A percentile compares a stretch with the other conserved stretches of the same genome.
phyloP scores from a whole-genome alignment of 2,888 invertebrate genomes.

The Drosophila nr. perissopoda region DNA sequence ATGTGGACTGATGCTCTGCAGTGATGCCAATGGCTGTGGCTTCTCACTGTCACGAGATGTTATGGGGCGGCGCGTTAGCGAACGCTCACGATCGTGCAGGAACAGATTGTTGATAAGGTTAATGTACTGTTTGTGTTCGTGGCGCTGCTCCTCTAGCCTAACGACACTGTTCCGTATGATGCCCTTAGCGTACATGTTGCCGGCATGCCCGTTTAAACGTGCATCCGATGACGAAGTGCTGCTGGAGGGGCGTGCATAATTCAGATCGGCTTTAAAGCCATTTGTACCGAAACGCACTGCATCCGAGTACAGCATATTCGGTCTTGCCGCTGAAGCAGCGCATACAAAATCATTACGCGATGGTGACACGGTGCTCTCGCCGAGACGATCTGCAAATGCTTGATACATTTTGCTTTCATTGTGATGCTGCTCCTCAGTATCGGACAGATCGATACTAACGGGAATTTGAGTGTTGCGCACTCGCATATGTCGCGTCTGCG shows the following conservation, averaged over 20 bases:
- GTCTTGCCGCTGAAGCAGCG: conserved; percentile 10
- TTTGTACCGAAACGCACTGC: conserved; percentile 64
- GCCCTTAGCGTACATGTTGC: conserved; percentile 10
- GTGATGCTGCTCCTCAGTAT: conserved; percentile 75
- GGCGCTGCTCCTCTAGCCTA: conserved; percentile 34
- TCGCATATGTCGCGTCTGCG: conserved; percentile 60
- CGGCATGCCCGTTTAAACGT: conserved; percentile 33
- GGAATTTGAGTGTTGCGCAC: conserved; percentile 45
- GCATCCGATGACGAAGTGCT: conserved; percentile 42
- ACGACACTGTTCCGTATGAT: conserved; percentile 35
- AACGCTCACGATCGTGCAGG: conserved; percentile 38
- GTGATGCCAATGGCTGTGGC: conserved; percentile 15
- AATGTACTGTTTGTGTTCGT: conserved; percentile 60
- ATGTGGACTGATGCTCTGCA: conserved; percentile 15
- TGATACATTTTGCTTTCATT: conserved; percentile 46
- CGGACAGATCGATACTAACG: conserved; percentile 80
- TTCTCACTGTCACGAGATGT: conserved; percentile 17
- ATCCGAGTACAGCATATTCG: conserved; percentile 55
- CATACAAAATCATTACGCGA: conserved; percentile 1
- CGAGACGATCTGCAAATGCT: conserved; percentile 45
- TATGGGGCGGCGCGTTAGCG: neutral
- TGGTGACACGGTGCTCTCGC: neutral
- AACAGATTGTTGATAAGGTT: conserved; percentile 62
- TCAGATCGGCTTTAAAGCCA: conserved; percentile 30
- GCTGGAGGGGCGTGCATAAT: conserved; percentile 38